Percentiles rank a stretch among this genome's conserved stretches.
Evolutionary conservation across 2,113 vertebrate species (phyloP).

Genomic region (Misgurnus anguillicaudatus): DNA sequence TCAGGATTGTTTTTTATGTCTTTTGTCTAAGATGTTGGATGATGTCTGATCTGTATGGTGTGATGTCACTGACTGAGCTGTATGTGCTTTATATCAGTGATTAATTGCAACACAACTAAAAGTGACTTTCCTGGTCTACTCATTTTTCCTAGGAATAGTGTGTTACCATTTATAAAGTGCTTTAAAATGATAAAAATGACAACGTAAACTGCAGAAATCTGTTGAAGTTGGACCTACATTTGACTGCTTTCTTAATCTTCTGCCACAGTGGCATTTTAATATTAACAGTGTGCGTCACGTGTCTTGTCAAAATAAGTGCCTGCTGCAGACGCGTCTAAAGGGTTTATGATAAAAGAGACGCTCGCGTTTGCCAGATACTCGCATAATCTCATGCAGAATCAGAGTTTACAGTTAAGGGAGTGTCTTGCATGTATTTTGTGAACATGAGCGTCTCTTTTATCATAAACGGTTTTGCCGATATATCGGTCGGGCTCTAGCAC

Average conservation of each 20-base stretch:
- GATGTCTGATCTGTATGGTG: constrained; percentile 56
- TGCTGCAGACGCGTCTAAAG: too few relatives aligned
- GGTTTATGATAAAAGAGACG: too few relatives aligned
- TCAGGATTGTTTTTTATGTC: constrained; percentile 53
- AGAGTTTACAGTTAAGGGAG: too few relatives aligned
- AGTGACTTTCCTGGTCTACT: neutral
- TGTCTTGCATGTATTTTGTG: too few relatives aligned
- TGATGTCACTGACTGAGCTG: constrained; percentile 44
- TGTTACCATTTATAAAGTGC: constrained; percentile 9
- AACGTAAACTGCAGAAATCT: constrained; percentile 27
- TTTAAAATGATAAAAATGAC: neutral
- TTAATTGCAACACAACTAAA: constrained; percentile 38
- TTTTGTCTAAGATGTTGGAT: constrained; percentile 45
- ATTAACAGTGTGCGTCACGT: too few relatives aligned
- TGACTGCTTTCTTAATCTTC: neutral
- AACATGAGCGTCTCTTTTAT: too few relatives aligned
- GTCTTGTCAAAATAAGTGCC: too few relatives aligned
- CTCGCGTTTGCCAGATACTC: too few relatives aligned
- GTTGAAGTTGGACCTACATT: neutral
- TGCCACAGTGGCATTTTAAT: too few relatives aligned
- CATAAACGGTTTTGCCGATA: too few relatives aligned
- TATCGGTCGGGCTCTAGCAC: too few relatives aligned
- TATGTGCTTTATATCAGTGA: constrained; percentile 60
- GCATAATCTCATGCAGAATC: too few relatives aligned
- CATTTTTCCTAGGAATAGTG: constrained; percentile 29